These are phyloP conservation scores for Sinhomidia bicolor DNA, from an alignment of 2,888 invertebrate genomes.

Conservation along the genomic window DNA sequence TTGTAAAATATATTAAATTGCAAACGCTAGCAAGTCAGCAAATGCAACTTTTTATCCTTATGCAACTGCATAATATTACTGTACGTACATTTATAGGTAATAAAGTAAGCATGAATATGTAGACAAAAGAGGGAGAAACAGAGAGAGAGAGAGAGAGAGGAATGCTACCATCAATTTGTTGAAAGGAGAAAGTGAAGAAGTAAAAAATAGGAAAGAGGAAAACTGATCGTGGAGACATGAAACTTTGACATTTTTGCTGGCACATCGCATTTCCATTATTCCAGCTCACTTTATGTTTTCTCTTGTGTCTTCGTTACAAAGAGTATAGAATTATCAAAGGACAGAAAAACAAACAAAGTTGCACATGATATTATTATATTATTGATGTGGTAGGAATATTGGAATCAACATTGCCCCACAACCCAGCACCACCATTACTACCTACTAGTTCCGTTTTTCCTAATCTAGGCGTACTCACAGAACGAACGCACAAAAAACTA, in stretches of 20 bases:
- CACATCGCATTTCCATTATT: neutral
- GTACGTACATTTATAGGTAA: too few species aligned
- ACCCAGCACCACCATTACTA: neutral
- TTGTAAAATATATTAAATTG: too few species aligned
- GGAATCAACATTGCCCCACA: neutral
- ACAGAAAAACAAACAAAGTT: constrained; percentile 44
- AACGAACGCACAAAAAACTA: neutral
- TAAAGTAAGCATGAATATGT: too few species aligned
- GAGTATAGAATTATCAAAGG: constrained; percentile 47
- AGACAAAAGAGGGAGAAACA: too few species aligned
- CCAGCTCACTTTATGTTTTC: neutral
- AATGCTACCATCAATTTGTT: neutral
- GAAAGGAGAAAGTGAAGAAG: neutral
- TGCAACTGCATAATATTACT: too few species aligned
- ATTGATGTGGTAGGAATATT: constrained; percentile 20
- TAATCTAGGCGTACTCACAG: neutral
- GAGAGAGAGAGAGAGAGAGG: too few species aligned
- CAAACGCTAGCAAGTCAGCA: too few species aligned
- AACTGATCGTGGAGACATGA: neutral
- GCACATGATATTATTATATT: constrained; percentile 21
- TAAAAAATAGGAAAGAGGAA: neutral
- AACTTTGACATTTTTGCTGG: constrained; percentile 1
- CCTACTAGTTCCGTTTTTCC: neutral
- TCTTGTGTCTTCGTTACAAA: constrained; percentile 7
- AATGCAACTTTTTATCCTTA: too few species aligned